A percentile compares a stretch with the other conserved stretches of the same genome.
These are phyloP conservation scores for Sebastes hubbsi DNA, from an alignment of 2,797 vertebrate species.

Conservation along the genomic window DNA sequence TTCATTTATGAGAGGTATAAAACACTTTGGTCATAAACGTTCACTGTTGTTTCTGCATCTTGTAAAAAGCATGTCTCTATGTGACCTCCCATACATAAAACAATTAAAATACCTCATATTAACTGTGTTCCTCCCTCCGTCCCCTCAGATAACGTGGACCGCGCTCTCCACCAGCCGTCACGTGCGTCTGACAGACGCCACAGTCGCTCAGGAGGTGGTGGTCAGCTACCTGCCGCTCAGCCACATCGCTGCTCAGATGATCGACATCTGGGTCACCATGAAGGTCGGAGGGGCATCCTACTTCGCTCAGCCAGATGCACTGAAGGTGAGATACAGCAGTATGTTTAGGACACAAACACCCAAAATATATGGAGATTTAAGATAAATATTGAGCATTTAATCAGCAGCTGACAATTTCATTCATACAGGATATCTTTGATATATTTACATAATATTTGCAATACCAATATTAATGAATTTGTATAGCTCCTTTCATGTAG, in stretches of 20 bases:
- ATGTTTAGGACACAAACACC: neutral
- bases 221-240: slow-evolving; percentile 97
- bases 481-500: neutral
- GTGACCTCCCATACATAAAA: neutral
- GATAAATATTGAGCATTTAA: neutral
- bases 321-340: slow-evolving; percentile 85
- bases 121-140: neutral
- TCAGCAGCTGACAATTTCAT: neutral
- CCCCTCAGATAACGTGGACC: slow-evolving; percentile 89
- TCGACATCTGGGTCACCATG: slow-evolving; percentile 90
- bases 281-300: slow-evolving; percentile 80
- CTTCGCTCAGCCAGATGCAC: slow-evolving; percentile 92
- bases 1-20: neutral
- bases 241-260: slow-evolving; percentile 92
- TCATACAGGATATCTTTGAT: neutral
- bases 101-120: neutral
- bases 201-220: slow-evolving; percentile 81
- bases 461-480: neutral
- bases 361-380: neutral
- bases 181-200: slow-evolving; percentile 58
- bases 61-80: neutral
- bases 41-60: neutral
- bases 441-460: neutral
- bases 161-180: slow-evolving; percentile 61
- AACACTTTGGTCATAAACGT: neutral